Evolutionary conservation across 2,797 vertebrate species (phyloP).

Genomic region (Silurus lanzhouensis): DNA sequence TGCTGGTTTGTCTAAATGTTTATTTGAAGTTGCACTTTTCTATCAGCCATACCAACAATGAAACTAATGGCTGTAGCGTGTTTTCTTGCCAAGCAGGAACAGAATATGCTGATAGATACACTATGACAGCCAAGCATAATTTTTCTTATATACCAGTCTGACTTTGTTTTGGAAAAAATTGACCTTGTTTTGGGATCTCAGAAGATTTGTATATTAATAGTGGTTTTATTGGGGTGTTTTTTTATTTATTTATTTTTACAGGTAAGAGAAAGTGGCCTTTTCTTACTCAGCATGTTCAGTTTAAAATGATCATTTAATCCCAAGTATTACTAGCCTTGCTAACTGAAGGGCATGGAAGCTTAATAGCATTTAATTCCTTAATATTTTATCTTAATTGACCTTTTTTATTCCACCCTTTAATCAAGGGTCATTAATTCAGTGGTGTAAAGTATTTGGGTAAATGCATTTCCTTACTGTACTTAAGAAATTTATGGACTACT

Average conservation of each 20-base stretch:
- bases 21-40: constrained; percentile 2
- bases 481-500: too few relatives aligned
- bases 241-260: too few relatives aligned
- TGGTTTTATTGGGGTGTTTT: not conserved
- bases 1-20: not conserved
- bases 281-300: not conserved
- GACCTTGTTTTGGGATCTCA: not conserved
- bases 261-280: too few relatives aligned
- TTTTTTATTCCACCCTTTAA: not conserved
- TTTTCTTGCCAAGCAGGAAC: not conserved
- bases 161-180: not conserved
- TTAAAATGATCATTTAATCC: not conserved
- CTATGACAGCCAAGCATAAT: not conserved
- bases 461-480: too few relatives aligned
- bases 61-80: not conserved
- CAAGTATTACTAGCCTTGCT: not conserved
- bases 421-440: not conserved
- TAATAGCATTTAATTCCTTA: not conserved
- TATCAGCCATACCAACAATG: not conserved
- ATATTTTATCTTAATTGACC: not conserved
- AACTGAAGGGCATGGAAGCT: not conserved
- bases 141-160: not conserved
- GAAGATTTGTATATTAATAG: not conserved
- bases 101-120: constrained; percentile 19
- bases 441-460: too few relatives aligned